Conservation (phyloP, 2,888 invertebrate genomes). For the Fissipunctia ypsillon region DNA sequence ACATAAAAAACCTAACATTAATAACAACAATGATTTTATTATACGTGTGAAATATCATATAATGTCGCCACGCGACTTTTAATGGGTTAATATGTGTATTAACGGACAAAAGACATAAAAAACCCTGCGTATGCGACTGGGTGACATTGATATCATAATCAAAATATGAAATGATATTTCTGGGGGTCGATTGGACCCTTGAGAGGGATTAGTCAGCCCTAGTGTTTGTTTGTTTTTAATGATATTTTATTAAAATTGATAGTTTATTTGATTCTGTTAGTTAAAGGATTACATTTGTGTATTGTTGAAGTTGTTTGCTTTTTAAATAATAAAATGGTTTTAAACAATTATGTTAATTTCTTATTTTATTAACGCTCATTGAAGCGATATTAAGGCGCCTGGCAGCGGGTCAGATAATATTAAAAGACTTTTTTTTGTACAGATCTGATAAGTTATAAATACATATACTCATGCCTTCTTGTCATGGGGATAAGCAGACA, state of each 20-base stretch:
- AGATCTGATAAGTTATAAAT: neutral
- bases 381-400: neutral
- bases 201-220: constrained; percentile 77
- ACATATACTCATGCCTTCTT: neutral
- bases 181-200: constrained; percentile 76
- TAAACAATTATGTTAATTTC: neutral
- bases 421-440: neutral
- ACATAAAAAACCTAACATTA: constrained; percentile 72
- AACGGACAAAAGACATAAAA: constrained; percentile 86
- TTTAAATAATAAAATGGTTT: constrained; percentile 6
- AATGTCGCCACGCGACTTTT: constrained; percentile 86
- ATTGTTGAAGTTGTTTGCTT: constrained; percentile 53
- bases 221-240: constrained; percentile 81
- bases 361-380: neutral
- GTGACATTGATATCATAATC: constrained; percentile 90
- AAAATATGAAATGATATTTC: constrained; percentile 89
- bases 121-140: constrained; percentile 74
- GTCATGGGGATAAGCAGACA: neutral
- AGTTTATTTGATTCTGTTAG: constrained; percentile 62
- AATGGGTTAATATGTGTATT: constrained; percentile 90
- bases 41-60: constrained; percentile 85
- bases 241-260: constrained; percentile 80
- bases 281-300: constrained; percentile 58
- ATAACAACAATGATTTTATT: constrained; percentile 81
- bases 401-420: neutral